Percentiles rank a stretch among this genome's conserved stretches.
Evolutionary conservation across 2,797 vertebrate genomes (phyloP).

Genomic region (Calcarius lapponicus): DNA sequence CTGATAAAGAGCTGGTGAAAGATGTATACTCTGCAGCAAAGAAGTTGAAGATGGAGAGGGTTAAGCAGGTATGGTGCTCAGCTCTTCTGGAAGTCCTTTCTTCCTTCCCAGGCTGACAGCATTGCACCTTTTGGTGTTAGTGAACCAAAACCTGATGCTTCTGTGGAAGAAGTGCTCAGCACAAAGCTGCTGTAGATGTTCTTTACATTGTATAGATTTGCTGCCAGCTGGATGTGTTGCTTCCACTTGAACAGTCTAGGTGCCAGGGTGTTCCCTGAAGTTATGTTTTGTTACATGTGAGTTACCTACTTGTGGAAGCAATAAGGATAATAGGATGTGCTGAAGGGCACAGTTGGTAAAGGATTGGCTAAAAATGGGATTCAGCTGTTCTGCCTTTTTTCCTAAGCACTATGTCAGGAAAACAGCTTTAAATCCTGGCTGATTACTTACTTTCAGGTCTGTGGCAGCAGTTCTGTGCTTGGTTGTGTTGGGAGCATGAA

Average conservation of each 20-base stretch:
- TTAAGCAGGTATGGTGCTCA: conserved; percentile 87
- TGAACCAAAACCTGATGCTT: not conserved
- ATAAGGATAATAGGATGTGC: no score
- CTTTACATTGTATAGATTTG: not conserved
- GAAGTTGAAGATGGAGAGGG: conserved; percentile 96
- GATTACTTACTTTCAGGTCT: not conserved
- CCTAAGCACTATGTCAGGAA: not conserved
- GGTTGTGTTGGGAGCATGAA: not conserved
- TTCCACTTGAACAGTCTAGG: not conserved
- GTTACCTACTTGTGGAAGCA: no score
- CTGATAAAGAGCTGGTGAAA: conserved; percentile 95
- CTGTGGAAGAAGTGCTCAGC: not conserved
- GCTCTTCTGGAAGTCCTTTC: not conserved
- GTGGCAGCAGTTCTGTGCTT: not conserved
- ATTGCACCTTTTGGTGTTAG: not conserved
- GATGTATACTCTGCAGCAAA: conserved; percentile 98
- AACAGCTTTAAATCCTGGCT: not conserved
- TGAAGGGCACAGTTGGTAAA: no score
- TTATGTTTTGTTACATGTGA: not conserved
- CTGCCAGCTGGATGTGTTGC: not conserved
- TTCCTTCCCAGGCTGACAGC: not conserved
- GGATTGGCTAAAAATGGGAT: no score
- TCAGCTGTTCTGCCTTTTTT: no score
- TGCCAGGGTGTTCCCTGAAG: not conserved
- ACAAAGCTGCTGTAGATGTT: not conserved